Evolutionary conservation across 2,797 vertebrate genomes (phyloP), one percentile per base, ranked within the genome.

Genomic region (Ptychadena robeensis): DNA sequence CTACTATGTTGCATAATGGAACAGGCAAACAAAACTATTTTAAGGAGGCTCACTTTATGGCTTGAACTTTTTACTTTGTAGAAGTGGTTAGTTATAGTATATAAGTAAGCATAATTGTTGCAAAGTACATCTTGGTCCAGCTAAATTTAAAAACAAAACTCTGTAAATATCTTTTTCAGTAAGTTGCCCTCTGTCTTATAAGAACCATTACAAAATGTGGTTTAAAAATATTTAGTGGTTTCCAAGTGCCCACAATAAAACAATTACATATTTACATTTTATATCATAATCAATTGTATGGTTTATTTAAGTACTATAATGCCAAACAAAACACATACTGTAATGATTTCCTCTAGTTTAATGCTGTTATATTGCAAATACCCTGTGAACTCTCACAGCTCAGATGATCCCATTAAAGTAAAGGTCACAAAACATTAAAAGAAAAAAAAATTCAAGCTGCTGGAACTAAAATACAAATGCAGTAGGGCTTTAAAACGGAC

Each of bases 241-340:
- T 71, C 35, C 22, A 61, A 28, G 32, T 63, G 9, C n/a, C 9
- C 28, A 30, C 38, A 38, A 14, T 63, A 61, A 63, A 71, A 71
- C 34, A 71, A 40, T 12, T 18, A 27, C 32, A 40, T 61, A 12
- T 59, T 61, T 59, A 31, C 14, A 59, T 40, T 71, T 71, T 30
- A 61, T 57, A 40, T 30, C 35, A 9, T 10, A 79, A 79, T 79
- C 65, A 68, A 79, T 79, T 35, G 12, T 35, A 79, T 79, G 65
- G 48, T 38, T 71, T 35, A 63, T 38, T 61, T 30, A 68, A 35
- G 48, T 70, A 53, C 59, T 25, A 32, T 4, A n/a, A 7, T 53
- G 37, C 12, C 14, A 28, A 30, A 44, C 10, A 79, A 59, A 48
- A 38, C 25, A 64, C 15, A 40, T 44, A 11, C 15, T 31, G n/a